Percentiles rank a stretch among this genome's conserved stretches.
phyloP scores from a whole-genome alignment of 2,113 vertebrate species.

The Megalops atlanticus region DNA sequence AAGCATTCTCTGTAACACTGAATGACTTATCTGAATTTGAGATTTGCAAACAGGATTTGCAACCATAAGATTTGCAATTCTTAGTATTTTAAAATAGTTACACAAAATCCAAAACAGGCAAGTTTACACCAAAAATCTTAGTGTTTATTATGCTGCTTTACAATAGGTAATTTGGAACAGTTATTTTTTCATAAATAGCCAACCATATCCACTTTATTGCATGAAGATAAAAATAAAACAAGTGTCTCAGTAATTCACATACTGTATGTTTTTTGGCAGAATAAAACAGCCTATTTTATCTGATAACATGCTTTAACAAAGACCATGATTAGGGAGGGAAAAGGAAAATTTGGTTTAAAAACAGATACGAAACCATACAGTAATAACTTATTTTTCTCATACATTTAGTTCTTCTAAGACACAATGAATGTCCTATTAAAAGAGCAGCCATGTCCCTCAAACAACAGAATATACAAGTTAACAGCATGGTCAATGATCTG shows the following conservation, averaged over 20 bases:
- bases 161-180: slow-evolving; percentile 51
- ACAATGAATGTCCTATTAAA: slow-evolving; percentile 69
- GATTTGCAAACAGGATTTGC: too few species aligned
- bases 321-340: slow-evolving; percentile 42
- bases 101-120: slow-evolving; percentile 3
- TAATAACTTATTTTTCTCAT: slow-evolving; percentile 96
- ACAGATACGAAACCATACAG: slow-evolving; percentile 68
- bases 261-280: slow-evolving; percentile 54
- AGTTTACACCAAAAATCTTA: slow-evolving; percentile 50
- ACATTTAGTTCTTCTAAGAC: slow-evolving; percentile 78
- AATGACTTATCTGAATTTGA: too few species aligned
- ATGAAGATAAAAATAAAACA: slow-evolving; percentile 37
- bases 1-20: too few species aligned
- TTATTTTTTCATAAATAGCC: slow-evolving; percentile 47
- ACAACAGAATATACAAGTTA: slow-evolving; percentile 78
- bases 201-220: slow-evolving; percentile 51
- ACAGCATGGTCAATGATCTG: slow-evolving; percentile 85
- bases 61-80: too few species aligned
- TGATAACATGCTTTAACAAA: slow-evolving; percentile 66
- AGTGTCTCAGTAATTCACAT: slow-evolving; percentile 45
- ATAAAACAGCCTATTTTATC: slow-evolving; percentile 47
- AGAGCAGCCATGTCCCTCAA: slow-evolving; percentile 83
- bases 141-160: slow-evolving; percentile 60
- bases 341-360: slow-evolving; percentile 34
- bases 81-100: too few species aligned